Evolutionary conservation across 53 echinoderm and acorn worm genomes (phyloP).

Genomic region (Hippasteria phrygiana): DNA sequence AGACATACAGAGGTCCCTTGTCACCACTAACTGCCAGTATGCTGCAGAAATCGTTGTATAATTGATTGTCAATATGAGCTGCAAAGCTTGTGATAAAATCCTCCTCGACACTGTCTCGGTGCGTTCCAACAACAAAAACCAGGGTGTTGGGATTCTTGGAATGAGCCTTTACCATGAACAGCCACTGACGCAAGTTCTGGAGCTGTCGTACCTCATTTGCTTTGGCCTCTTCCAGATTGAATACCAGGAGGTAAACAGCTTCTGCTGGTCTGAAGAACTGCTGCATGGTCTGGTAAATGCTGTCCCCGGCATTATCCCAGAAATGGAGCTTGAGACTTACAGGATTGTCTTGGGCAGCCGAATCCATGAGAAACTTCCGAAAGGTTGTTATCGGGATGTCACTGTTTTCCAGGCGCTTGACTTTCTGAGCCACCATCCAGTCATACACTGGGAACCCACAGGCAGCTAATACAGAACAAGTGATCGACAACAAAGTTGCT

Average conservation of each 20-base stretch:
- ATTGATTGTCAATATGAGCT: slow-evolving; percentile 12
- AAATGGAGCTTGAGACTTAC: slow-evolving; percentile 51
- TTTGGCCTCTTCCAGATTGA: slow-evolving; percentile 39
- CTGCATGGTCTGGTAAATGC: slow-evolving; percentile 61
- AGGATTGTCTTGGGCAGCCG: slow-evolving; percentile 19
- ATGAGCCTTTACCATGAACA: slow-evolving; percentile 57
- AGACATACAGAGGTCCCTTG: slow-evolving; percentile 29
- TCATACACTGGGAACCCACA: slow-evolving; percentile 51
- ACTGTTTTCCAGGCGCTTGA: slow-evolving; percentile 17
- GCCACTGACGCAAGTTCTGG: slow-evolving; percentile 43
- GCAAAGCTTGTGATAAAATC: slow-evolving; percentile 23
- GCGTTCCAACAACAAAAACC: slow-evolving; percentile 64
- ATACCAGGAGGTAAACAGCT: slow-evolving; percentile 64
- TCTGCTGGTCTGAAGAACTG: slow-evolving; percentile 48
- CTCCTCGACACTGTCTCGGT: slow-evolving; percentile 48
- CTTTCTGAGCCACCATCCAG: slow-evolving; percentile 15
- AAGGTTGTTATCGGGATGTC: slow-evolving; percentile 55
- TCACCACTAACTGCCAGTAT: slow-evolving; percentile 52
- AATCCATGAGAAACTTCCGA: slow-evolving; percentile 9
- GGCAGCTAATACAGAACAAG: slow-evolving; percentile 29
- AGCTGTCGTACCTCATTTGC: slow-evolving; percentile 15
- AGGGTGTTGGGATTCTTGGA: slow-evolving; percentile 24
- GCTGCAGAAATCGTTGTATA: slow-evolving; percentile 53
- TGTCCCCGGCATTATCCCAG: slow-evolving; percentile 71
- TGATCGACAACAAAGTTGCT: not conserved